Base-by-base conservation (phyloP, 1,140 invertebrate genomes). In the Euwallacea similis region DNA sequence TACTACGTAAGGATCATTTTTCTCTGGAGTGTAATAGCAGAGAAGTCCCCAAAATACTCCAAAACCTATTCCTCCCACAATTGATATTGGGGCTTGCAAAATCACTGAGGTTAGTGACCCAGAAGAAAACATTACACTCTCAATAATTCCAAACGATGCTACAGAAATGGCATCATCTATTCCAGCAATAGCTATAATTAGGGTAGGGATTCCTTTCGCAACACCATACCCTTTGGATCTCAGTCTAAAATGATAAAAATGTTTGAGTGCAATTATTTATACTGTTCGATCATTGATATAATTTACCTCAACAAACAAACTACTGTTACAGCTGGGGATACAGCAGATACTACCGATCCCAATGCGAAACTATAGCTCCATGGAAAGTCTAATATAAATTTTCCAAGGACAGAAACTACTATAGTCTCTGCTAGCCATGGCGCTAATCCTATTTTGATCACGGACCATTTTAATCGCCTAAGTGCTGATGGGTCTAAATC, bases 271-370 rank as follows among this genome's bases (percentile, higher is more conserved):
- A 33, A 33, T 33, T 33, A 33, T n/a, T 11, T 58, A 1, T 33
- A 13, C 1, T n/a, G 10, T 58, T 58, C 2, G 6, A 13, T n/a
- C 6, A 58, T 58, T 33, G 21, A 33, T 58, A 61, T 13, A 42
- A 64, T 42, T 55, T 64, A 72, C 70, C 70, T 53, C 76, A 98
- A 89, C 54, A 98, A 86, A 74, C 91, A 92, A 0, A 96, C 95
- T 13, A 98, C 96, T 6, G 98, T 91, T 8, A 99, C 95, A 7
- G 96, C 96, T 0, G 96, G 96, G 0, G 96, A 97, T 7, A 98
- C 96, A 0, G 96, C 95, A 2, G 94, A 92, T 47, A 97, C 84
- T 46, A 97, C 89, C 72, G 92, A 91, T 72, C 92, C 93, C 16
- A 75, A 44, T 2, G 15, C 96, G 85, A 58, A 97, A 86, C 69